These are phyloP conservation scores for Thunnus albacares DNA, from an alignment of 2,797 vertebrate species.

Conservation along the genomic window DNA sequence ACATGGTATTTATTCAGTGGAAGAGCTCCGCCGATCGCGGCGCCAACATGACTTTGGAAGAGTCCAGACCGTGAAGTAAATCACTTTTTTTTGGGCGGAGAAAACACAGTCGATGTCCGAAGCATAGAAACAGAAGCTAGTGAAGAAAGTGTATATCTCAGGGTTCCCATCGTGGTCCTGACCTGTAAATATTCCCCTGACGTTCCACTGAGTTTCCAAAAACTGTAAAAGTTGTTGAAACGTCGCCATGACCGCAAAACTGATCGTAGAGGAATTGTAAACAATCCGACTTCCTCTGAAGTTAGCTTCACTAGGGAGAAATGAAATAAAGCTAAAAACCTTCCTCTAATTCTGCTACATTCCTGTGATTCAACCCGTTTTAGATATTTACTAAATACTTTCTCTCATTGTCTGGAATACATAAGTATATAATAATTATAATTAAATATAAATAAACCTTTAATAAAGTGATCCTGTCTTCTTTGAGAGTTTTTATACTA, in stretches of 20 bases:
- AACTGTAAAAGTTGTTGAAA: not conserved
- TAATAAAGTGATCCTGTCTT: too few relatives aligned
- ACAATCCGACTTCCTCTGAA: not conserved
- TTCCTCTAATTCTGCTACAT: not conserved
- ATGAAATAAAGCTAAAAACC: not conserved
- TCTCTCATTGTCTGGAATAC: not conserved
- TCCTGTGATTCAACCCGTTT: not conserved
- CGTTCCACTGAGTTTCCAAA: not conserved
- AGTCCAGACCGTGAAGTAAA: not conserved
- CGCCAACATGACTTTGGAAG: slow-evolving; percentile 7
- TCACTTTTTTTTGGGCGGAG: not conserved
- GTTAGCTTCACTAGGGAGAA: not conserved
- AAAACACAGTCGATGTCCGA: slow-evolving; percentile 40
- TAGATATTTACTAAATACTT: not conserved
- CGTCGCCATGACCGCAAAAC: not conserved
- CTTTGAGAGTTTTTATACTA: too few relatives aligned
- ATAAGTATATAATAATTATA: too few relatives aligned
- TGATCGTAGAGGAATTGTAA: not conserved
- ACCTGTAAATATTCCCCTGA: not conserved
- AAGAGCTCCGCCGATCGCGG: not conserved
- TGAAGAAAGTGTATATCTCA: slow-evolving; percentile 32
- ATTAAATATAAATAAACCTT: too few relatives aligned
- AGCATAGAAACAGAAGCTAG: slow-evolving; percentile 47
- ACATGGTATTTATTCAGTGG: not conserved
- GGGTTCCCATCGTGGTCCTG: slow-evolving; percentile 45